These are phyloP conservation scores for Trinorchestia longiramus DNA, from an alignment of 1,140 invertebrate species.

Conservation along the genomic window DNA sequence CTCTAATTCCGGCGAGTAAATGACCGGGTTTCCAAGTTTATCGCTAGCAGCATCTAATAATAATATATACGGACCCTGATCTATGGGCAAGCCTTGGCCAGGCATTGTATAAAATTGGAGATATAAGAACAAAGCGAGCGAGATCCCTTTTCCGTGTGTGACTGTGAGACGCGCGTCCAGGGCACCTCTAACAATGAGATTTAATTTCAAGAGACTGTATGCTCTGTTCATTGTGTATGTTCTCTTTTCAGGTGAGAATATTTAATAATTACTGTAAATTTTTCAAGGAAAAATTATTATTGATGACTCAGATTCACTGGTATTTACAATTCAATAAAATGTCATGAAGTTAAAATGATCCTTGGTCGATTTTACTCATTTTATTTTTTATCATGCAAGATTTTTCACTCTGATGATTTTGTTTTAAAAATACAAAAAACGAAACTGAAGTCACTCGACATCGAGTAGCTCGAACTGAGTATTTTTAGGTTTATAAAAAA, in stretches of 20 bases:
- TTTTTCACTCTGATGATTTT: too few relatives aligned
- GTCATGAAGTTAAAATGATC: too few relatives aligned
- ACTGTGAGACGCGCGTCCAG: not conserved
- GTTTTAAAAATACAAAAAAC: too few relatives aligned
- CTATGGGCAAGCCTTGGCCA: constrained; percentile 1
- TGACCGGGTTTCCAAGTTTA: constrained; percentile 54
- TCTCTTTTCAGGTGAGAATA: not conserved
- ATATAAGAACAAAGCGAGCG: constrained; percentile 21
- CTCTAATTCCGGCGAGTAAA: constrained; percentile 33
- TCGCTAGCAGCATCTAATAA: constrained; percentile 53
- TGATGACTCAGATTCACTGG: too few relatives aligned
- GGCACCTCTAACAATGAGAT: not conserved
- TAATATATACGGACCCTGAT: constrained; percentile 48
- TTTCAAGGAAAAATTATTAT: too few relatives aligned
- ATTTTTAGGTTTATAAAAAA: too few relatives aligned
- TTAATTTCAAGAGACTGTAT: not conserved
- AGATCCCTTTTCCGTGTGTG: not conserved
- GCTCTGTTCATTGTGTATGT: not conserved
- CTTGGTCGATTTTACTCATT: too few relatives aligned
- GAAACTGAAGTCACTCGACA: too few relatives aligned
- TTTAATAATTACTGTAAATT: not conserved
- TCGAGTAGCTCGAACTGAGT: too few relatives aligned
- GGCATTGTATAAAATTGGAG: constrained; percentile 48
- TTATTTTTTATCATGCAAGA: too few relatives aligned
- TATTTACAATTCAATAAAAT: too few relatives aligned